phyloP scores from a whole-genome alignment of 2,797 vertebrate species.

The Graptemys geographica region DNA sequence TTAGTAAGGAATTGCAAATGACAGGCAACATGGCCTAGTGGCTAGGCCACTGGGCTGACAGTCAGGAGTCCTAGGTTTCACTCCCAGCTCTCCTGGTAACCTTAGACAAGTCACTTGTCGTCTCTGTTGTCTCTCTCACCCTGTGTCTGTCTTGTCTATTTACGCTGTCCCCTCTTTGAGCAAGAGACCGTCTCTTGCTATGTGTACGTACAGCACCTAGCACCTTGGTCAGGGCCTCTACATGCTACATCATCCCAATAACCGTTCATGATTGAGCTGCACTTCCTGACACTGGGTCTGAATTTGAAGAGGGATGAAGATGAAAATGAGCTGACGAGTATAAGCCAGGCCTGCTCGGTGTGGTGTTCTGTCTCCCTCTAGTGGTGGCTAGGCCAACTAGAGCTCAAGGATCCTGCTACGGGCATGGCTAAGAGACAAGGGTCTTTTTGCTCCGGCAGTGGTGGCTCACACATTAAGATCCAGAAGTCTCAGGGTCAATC shows the following conservation, averaged over 20 bases:
- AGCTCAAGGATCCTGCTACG: no score
- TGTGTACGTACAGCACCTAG: slow-evolving; percentile 57
- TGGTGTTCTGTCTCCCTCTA: no score
- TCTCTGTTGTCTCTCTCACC: slow-evolving; percentile 17
- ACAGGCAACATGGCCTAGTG: slow-evolving; percentile 5
- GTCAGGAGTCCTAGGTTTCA: slow-evolving; percentile 35
- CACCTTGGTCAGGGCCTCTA: neutral
- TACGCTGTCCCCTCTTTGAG: neutral
- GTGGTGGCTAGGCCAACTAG: no score
- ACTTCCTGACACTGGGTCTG: neutral
- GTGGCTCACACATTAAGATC: no score
- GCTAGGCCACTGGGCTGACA: slow-evolving; percentile 39
- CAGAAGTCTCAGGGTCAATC: no score
- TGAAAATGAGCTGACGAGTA: slow-evolving; percentile 39
- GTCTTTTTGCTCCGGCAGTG: no score
- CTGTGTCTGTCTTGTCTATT: slow-evolving; percentile 32
- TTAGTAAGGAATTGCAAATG: slow-evolving; percentile 56
- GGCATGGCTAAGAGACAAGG: no score
- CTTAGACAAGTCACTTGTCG: neutral
- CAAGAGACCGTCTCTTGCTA: neutral
- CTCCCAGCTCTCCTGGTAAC: slow-evolving; percentile 43
- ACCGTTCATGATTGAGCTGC: slow-evolving; percentile 37
- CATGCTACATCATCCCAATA: neutral
- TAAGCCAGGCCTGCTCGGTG: no score
- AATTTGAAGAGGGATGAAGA: slow-evolving; percentile 38